Evolutionary conservation across 2,888 invertebrate genomes (phyloP), one percentile per base, ranked within the genome.

Genomic region (Punctoribates punctum): DNA sequence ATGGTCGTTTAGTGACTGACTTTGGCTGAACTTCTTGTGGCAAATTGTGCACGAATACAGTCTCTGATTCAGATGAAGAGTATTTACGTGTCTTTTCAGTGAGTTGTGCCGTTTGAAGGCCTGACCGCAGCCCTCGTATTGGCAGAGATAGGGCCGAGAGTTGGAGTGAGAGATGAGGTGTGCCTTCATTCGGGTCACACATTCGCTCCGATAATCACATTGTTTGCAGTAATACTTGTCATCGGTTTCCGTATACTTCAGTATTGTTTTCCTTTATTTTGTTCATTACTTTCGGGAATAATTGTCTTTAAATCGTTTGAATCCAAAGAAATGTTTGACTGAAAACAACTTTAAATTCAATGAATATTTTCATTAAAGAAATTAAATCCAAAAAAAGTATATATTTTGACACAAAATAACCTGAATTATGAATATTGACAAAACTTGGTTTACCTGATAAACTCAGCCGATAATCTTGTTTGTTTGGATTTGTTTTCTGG

Each of bases 161-260:
- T 62, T n/a, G 3, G 62, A 34, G 65, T 67, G 65, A 5, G 20
- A 60, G 25, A 60, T 67, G 29, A 38, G 15, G 13, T 67, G 65
- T 9, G 34, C 34, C n/a, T 15, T 29, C n/a, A 67, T 34, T 20
- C 38, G 0, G 11, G 20, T 9, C 20, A 20, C 4, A 38, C 65
- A 38, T 3, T 34, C 38, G 38, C 15, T 67, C 13, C 8, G 9
- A 9, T 38, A 67, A 17, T 38, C 8, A 20, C 65, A 67, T 0
- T 67, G 15, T 34, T n/a, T 38, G 65, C 65, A 67, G 29, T 29
- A n/a, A 38, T 67, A 67, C n/a, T 38, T 67, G 0, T 8, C 20
- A 6, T 62, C 62, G 9, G 1, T n/a, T 62, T 62, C 60, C 3
- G 20, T 51, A 5, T 20, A 60, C 23, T 54, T 20, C 54, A 54